Conservation (phyloP, 2,797 vertebrate species). For the Falco concolor region DNA sequence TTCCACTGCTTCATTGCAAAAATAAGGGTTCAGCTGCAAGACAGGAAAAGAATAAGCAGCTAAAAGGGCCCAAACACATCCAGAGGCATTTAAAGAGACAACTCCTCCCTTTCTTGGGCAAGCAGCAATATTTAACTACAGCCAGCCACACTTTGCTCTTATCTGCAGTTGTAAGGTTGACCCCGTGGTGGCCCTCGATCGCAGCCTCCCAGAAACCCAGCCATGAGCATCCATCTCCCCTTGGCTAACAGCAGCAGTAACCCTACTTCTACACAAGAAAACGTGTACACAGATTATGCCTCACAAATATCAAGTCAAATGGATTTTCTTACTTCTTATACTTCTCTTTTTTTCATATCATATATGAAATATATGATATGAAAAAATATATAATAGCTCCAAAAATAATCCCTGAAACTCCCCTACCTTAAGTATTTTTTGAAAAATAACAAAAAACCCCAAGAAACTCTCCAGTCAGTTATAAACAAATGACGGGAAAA, state of each 20-base stretch:
- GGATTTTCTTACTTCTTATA: background rate
- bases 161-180: background rate
- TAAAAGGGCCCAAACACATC: background rate
- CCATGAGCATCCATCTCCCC: background rate
- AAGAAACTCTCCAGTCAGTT: constrained; percentile 45
- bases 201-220: background rate
- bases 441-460: constrained; percentile 33
- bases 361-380: too few species aligned
- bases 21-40: background rate
- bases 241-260: background rate
- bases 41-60: background rate
- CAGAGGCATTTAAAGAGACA: background rate
- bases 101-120: background rate
- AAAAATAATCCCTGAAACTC: constrained; percentile 27
- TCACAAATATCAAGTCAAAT: background rate
- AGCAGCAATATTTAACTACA: background rate
- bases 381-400: background rate
- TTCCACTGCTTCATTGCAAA: background rate
- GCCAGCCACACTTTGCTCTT: background rate
- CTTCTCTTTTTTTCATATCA: background rate
- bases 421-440: background rate
- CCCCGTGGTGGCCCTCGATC: background rate
- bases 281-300: background rate
- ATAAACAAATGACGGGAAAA: constrained; percentile 67
- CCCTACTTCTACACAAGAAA: background rate